phyloP scores from a whole-genome alignment of 2,888 invertebrate species.

The Camptogramma bilineatum region DNA sequence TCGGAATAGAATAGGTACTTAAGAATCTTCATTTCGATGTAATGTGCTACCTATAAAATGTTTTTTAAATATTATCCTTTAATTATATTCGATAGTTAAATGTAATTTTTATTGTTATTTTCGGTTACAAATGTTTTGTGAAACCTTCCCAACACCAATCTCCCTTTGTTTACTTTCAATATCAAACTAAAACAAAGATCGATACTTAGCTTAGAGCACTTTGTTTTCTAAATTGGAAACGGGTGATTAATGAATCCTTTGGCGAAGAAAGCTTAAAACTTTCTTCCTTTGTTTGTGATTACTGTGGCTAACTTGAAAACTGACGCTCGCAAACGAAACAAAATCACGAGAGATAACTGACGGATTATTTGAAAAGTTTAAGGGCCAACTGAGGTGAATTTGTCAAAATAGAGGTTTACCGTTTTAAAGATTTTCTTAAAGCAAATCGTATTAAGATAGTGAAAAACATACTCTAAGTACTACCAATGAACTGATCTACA shows the following conservation, averaged over 20 bases:
- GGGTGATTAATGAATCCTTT: constrained; percentile 8
- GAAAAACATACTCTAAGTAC: too few species aligned
- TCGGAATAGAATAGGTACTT: too few species aligned
- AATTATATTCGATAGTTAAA: too few species aligned
- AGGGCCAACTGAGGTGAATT: too few species aligned
- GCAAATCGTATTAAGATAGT: too few species aligned
- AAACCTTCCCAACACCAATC: background rate
- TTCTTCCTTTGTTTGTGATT: constrained; percentile 3
- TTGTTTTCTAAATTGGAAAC: constrained; percentile 2
- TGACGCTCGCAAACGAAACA: background rate
- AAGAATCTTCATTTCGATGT: too few species aligned
- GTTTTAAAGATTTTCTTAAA: too few species aligned
- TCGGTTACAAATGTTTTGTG: background rate
- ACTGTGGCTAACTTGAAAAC: background rate
- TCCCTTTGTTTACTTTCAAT: background rate
- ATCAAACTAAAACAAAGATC: background rate
- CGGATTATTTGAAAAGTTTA: background rate
- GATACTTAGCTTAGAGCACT: background rate
- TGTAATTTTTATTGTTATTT: too few species aligned
- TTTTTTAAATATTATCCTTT: too few species aligned
- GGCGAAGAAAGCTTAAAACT: constrained; percentile 5
- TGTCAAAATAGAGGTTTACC: too few species aligned
- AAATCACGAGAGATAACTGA: background rate
- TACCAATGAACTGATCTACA: too few species aligned
- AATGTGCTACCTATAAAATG: too few species aligned